Percentiles rank a stretch among this genome's conserved stretches.
phyloP scores from a whole-genome alignment of 2,888 invertebrate species.

The Chydorus sphaericus region DNA sequence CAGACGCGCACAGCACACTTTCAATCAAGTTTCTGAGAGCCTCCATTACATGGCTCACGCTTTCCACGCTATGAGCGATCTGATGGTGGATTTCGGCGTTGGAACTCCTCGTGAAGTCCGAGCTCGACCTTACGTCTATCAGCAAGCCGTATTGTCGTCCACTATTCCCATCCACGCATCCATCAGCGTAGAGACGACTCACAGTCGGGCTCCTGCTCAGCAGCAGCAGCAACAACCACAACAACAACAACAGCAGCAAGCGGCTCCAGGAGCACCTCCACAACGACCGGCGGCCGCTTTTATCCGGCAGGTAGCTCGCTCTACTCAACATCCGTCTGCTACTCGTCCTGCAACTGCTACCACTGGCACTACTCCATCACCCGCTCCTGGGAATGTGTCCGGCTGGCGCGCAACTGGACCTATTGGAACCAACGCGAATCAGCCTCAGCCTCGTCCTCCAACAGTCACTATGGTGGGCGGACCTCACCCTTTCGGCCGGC shows the following conservation, averaged over 20 bases:
- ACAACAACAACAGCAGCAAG: conserved; percentile 13
- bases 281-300: conserved; percentile 19
- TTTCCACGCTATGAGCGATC: conserved; percentile 75
- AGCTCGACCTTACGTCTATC: conserved; percentile 54
- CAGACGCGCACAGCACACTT: conserved; percentile 8
- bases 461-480: neutral
- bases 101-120: conserved; percentile 51
- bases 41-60: conserved; percentile 77
- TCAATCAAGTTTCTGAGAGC: conserved; percentile 39
- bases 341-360: conserved; percentile 10
- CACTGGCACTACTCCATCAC: conserved; percentile 1
- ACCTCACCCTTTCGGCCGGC: neutral
- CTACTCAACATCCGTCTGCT: conserved; percentile 10
- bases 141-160: conserved; percentile 49
- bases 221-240: conserved; percentile 15
- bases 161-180: conserved; percentile 44
- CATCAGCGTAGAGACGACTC: conserved; percentile 34
- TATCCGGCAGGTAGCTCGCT: conserved; percentile 15
- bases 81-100: conserved; percentile 53
- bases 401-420: conserved; percentile 14
- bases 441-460: neutral
- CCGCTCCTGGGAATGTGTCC: conserved; percentile 18
- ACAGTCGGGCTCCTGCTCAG: conserved; percentile 36
- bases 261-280: conserved; percentile 16
- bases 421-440: neutral